Conservation (phyloP, 2,888 invertebrate species). For the Tineola bisselliella region DNA sequence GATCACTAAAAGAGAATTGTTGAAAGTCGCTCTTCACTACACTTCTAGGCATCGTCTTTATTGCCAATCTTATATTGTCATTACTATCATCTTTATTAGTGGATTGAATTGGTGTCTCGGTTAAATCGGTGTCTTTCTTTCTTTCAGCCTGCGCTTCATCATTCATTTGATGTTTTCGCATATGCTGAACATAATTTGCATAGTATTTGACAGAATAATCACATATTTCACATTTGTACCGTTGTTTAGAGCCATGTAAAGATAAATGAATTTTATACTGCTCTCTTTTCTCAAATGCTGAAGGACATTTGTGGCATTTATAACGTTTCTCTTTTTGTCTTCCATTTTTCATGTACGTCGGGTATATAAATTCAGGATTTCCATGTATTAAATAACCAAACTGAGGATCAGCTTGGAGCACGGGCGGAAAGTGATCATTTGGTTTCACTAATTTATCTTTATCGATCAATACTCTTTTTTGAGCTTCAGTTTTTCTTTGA, state of each 20-base stretch:
- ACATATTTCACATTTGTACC: slow-evolving; percentile 84
- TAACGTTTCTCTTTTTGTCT: slow-evolving; percentile 79
- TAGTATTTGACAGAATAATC: slow-evolving; percentile 90
- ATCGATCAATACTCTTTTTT: slow-evolving; percentile 56
- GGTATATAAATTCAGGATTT: slow-evolving; percentile 80
- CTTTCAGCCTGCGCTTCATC: slow-evolving; percentile 72
- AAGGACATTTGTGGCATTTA: slow-evolving; percentile 87
- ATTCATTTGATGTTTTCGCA: slow-evolving; percentile 80
- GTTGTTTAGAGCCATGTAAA: slow-evolving; percentile 84
- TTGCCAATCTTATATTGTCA: slow-evolving; percentile 52
- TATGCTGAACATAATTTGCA: slow-evolving; percentile 84
- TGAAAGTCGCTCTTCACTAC: slow-evolving; percentile 55
- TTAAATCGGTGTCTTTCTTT: slow-evolving; percentile 40
- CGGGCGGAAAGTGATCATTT: slow-evolving; percentile 62
- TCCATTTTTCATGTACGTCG: slow-evolving; percentile 78
- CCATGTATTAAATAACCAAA: slow-evolving; percentile 76
- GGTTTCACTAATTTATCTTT: slow-evolving; percentile 61
- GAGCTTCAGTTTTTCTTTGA: slow-evolving; percentile 71
- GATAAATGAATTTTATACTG: slow-evolving; percentile 85
- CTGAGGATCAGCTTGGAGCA: slow-evolving; percentile 71
- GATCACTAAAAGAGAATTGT: slow-evolving; percentile 69
- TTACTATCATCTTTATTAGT: slow-evolving; percentile 32
- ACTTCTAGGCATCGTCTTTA: slow-evolving; percentile 57
- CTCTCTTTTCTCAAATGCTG: slow-evolving; percentile 85
- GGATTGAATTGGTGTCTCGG: slow-evolving; percentile 28